Evolutionary conservation across 1,140 invertebrate species (phyloP).

Genomic region (Leptopilina clavipes): DNA sequence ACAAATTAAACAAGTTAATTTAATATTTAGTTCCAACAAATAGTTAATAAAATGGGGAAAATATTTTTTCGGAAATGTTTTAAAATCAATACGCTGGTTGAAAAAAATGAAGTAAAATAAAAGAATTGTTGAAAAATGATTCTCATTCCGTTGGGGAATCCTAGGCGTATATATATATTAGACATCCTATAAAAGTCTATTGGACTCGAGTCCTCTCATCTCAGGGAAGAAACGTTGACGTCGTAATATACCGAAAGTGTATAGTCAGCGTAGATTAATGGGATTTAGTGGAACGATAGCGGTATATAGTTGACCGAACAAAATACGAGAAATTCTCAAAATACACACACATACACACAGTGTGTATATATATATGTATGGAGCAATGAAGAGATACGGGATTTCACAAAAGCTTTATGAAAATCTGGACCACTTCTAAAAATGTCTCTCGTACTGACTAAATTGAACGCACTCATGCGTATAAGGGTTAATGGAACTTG

Average conservation of each 20-base stretch:
- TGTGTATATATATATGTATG: no score
- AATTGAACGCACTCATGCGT: slow-evolving; percentile 69
- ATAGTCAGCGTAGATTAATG: slow-evolving; percentile 60
- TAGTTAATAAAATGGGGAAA: neutral
- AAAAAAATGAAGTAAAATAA: neutral
- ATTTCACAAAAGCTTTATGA: slow-evolving; percentile 26
- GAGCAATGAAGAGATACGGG: slow-evolving; percentile 6
- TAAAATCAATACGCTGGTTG: neutral
- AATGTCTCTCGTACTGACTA: neutral
- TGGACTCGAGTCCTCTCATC: slow-evolving; percentile 8
- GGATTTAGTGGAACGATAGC: slow-evolving; percentile 44
- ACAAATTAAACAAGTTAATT: no score
- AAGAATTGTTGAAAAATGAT: slow-evolving; percentile 13
- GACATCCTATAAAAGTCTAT: neutral
- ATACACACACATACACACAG: no score
- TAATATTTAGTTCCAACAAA: no score
- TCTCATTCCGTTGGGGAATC: slow-evolving; percentile 3
- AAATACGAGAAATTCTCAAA: slow-evolving; percentile 16
- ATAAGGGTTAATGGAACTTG: slow-evolving; percentile 50
- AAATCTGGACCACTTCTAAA: slow-evolving; percentile 40
- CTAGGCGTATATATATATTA: neutral
- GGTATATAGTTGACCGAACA: slow-evolving; percentile 22
- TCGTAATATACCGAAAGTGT: slow-evolving; percentile 56
- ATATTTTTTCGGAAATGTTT: neutral
- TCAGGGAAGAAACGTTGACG: slow-evolving; percentile 45